Percentiles rank a stretch among this genome's conserved stretches.
phyloP scores from a whole-genome alignment of 1,140 invertebrate genomes.

The Calosoma granatense region DNA sequence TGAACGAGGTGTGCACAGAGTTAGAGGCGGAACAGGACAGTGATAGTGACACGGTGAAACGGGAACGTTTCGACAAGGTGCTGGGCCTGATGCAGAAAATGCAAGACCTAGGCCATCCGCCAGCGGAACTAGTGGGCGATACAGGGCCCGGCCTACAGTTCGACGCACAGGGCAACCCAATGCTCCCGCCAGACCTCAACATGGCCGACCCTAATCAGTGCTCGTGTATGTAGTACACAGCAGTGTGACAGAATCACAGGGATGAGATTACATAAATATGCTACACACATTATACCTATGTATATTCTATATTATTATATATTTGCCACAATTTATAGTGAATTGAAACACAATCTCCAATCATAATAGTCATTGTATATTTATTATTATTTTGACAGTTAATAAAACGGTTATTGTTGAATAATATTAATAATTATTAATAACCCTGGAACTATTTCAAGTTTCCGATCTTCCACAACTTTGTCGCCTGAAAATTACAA shows the following conservation, averaged over 20 bases:
- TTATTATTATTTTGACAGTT: too few relatives aligned
- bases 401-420: too few relatives aligned
- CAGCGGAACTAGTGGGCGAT: constrained; percentile 72
- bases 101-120: constrained; percentile 77
- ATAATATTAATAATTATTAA: too few relatives aligned
- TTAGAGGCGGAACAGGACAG: constrained; percentile 62
- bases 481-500: too few relatives aligned
- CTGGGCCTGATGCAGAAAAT: constrained; percentile 77
- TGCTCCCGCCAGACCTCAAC: not conserved
- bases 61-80: constrained; percentile 64
- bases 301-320: too few relatives aligned
- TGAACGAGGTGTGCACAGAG: constrained; percentile 62
- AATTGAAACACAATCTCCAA: too few relatives aligned
- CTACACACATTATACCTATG: too few relatives aligned
- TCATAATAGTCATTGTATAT: too few relatives aligned
- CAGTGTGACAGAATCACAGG: not conserved
- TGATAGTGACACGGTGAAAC: constrained; percentile 63
- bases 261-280: too few relatives aligned
- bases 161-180: constrained; percentile 15
- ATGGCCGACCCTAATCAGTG: constrained; percentile 24
- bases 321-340: too few relatives aligned
- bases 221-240: constrained; percentile 20
- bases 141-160: constrained; percentile 22
- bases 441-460: too few relatives aligned
- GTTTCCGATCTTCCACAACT: too few relatives aligned